Conservation (phyloP, 1,140 invertebrate species). For the Heliconius congener region DNA sequence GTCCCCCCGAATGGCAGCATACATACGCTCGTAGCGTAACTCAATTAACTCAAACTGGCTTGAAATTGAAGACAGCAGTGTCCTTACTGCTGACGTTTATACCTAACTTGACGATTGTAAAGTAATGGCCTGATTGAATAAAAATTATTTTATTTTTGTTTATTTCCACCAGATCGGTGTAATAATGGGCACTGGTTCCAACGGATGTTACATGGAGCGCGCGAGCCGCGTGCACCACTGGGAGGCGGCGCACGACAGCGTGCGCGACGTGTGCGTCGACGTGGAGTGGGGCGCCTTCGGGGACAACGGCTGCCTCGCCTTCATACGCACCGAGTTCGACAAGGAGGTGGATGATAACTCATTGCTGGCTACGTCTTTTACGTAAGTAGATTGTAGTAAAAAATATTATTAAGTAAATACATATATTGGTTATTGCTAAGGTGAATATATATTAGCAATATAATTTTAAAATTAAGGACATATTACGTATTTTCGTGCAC, state of each 20-base stretch:
- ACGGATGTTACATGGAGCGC: slow-evolving; percentile 98
- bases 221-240: slow-evolving; percentile 69
- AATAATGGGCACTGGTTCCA: slow-evolving; percentile 93
- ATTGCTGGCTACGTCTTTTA: slow-evolving; percentile 88
- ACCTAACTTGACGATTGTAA: too few species aligned
- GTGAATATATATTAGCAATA: too few species aligned
- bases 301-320: slow-evolving; percentile 91
- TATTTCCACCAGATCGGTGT: slow-evolving; percentile 73
- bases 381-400: slow-evolving; percentile 61
- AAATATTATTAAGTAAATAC: too few species aligned
- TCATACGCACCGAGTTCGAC: slow-evolving; percentile 93
- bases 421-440: too few species aligned
- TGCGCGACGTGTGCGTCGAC: slow-evolving; percentile 90
- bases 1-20: too few species aligned
- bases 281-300: slow-evolving; percentile 99
- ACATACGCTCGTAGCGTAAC: too few species aligned
- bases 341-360: slow-evolving; percentile 90
- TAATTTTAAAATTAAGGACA: too few species aligned
- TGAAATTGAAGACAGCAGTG: too few species aligned
- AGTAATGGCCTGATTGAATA: too few species aligned
- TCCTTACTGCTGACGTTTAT: too few species aligned
- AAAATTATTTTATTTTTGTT: background rate
- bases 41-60: too few species aligned
- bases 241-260: slow-evolving; percentile 58
- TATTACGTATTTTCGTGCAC: too few species aligned